Evolutionary conservation across 2,113 vertebrate species (phyloP), one percentile per base, ranked within the genome.

Genomic region (Pristiophorus japonicus): DNA sequence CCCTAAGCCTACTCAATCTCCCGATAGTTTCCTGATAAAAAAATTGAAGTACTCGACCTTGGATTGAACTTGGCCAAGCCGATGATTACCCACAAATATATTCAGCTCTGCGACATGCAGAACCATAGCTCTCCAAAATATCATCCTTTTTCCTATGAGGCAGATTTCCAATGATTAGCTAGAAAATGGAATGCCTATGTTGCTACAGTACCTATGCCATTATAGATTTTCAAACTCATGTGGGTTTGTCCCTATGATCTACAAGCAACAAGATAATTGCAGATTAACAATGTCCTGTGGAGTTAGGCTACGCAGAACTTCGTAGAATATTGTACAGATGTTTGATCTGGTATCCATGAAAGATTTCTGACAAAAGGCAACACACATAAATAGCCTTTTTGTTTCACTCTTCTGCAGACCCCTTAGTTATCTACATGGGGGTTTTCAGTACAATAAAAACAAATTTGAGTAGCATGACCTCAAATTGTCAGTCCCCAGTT

Each of bases 401-500:
- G 38, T 81, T 81, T 81, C 78, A 45, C 18, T 59, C 10, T 59
- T 59, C 59, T 81, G 18, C 78, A 81, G 78, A 42, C 38, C 78
- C 38, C 38, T 42, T 81, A 16, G 78, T 81, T 81, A 81, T 42
- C 78, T 81, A 6, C 38, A 81, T 14, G 16, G 6, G 5, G 78
- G 78, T 42, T 81, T 81, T 45, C 78, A 45, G 78, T 81, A 16
- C 42, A 20, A 81, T 22, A 22, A 81, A 81, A 81, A 81, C 78
- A 81, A 42, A 59, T 90, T n/a, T 90, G 87, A 90, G 47, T 34
- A 90, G 47, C 51, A 59, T 34, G 30, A 24, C 51, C 51, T 51
- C 87, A 90, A 90, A 90, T 90, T 90, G 87, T 18, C 87, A 90
- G 87, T 34, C 87, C 87, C 30, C 30, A 12, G 24, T 90, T 59